phyloP scores from a whole-genome alignment of 2,888 invertebrate genomes.

The Tetragonisca angustula region DNA sequence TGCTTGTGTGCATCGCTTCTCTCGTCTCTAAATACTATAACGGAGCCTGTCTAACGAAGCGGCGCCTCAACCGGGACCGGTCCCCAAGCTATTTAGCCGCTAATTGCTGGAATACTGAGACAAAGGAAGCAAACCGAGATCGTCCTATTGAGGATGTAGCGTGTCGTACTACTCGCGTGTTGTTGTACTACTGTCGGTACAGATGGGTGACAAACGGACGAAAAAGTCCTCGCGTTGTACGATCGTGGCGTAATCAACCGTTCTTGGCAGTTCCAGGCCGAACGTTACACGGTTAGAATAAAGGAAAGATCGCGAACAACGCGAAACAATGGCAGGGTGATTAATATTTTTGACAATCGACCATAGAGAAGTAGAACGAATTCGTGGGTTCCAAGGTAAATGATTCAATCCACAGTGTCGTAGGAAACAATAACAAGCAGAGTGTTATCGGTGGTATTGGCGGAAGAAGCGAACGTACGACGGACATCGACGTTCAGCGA shows the following conservation, averaged over 20 bases:
- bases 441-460: not conserved
- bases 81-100: not conserved
- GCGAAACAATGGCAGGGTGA: not conserved
- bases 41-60: not conserved
- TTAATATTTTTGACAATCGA: not conserved
- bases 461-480: slow-evolving; percentile 19
- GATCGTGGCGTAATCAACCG: not conserved
- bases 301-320: not conserved
- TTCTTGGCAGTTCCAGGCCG: not conserved
- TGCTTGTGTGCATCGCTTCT: slow-evolving; percentile 1
- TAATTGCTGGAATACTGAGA: not conserved
- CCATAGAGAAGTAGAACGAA: not conserved
- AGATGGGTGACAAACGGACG: too few relatives aligned
- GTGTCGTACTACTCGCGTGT: too few relatives aligned
- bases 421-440: slow-evolving; percentile 41
- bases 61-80: not conserved
- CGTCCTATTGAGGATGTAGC: too few relatives aligned
- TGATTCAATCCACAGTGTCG: slow-evolving; percentile 17
- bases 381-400: slow-evolving; percentile 7
- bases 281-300: not conserved
- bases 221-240: slow-evolving; percentile 14
- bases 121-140: not conserved
- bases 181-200: too few relatives aligned
- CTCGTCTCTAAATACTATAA: slow-evolving; percentile 9
- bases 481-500: slow-evolving; percentile 44